These are phyloP conservation scores for Teleogryllus oceanicus DNA, from an alignment of 2,888 invertebrate species.

Conservation along the genomic window DNA sequence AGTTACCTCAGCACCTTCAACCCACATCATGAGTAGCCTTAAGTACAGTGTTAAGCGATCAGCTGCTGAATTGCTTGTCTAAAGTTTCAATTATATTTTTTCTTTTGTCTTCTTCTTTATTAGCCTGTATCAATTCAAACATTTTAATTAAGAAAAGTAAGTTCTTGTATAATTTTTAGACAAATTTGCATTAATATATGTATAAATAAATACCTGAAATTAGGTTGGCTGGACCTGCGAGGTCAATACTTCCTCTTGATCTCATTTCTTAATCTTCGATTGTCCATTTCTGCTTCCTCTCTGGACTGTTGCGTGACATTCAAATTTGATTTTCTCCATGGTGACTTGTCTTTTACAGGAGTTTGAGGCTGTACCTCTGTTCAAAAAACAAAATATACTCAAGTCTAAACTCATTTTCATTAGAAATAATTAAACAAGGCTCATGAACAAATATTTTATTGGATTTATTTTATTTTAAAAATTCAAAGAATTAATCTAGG, in stretches of 20 bases:
- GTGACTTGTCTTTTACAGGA: constrained; percentile 68
- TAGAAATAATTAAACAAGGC: no score
- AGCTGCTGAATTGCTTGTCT: constrained; percentile 48
- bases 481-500: no score
- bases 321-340: constrained; percentile 69
- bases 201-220: constrained; percentile 45
- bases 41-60: constrained; percentile 61
- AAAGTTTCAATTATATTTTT: constrained; percentile 57
- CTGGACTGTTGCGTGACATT: constrained; percentile 61
- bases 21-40: constrained; percentile 49
- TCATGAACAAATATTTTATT: no score
- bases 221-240: constrained; percentile 44
- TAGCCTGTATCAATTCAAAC: constrained; percentile 46
- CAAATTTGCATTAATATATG: not conserved
- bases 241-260: constrained; percentile 48
- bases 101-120: constrained; percentile 61
- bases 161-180: not conserved
- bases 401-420: no score
- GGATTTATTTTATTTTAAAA: no score
- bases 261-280: constrained; percentile 53
- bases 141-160: not conserved
- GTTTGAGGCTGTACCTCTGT: constrained; percentile 65
- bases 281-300: constrained; percentile 65
- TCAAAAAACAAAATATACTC: not conserved
- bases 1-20: constrained; percentile 37